phyloP scores from a whole-genome alignment of 2,888 invertebrate species.

The Listrodromus nycthemerus region DNA sequence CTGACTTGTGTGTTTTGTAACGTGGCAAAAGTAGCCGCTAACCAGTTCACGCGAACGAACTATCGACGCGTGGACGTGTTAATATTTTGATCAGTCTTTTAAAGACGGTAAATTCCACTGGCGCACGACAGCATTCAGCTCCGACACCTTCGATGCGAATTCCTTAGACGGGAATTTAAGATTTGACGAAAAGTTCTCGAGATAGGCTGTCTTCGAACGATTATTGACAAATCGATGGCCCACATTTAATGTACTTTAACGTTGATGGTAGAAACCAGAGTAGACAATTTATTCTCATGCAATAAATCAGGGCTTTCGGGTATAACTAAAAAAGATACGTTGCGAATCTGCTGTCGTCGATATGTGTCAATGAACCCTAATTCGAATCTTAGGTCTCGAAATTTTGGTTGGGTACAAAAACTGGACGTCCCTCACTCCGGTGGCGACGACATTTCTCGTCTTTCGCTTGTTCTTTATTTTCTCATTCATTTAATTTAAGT shows the following conservation, averaged over 20 bases:
- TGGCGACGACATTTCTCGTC: slow-evolving; percentile 11
- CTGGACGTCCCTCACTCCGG: slow-evolving; percentile 26
- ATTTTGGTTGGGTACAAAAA: slow-evolving; percentile 29
- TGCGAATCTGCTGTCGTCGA: not conserved
- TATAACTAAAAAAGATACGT: not conserved
- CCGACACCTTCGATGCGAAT: slow-evolving; percentile 18
- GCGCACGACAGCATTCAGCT: slow-evolving; percentile 8
- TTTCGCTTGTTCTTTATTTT: slow-evolving; percentile 15
- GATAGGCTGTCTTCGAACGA: not conserved
- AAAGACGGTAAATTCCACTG: slow-evolving; percentile 27
- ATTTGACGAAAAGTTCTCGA: not conserved
- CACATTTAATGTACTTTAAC: not conserved
- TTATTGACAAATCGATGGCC: not conserved
- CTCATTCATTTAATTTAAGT: not conserved
- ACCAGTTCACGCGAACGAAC: slow-evolving; percentile 37
- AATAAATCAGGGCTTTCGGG: not conserved
- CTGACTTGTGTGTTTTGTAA: slow-evolving; percentile 52
- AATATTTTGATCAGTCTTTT: slow-evolving; percentile 55
- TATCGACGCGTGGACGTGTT: slow-evolving; percentile 44
- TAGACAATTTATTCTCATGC: not conserved
- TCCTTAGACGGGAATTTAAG: not conserved
- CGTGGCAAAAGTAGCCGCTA: slow-evolving; percentile 11
- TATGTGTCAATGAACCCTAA: slow-evolving; percentile 26
- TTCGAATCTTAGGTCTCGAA: slow-evolving; percentile 10
- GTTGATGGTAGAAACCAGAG: not conserved